phyloP scores from a whole-genome alignment of 2,113 vertebrate genomes.

The Gambusia holbrooki region DNA sequence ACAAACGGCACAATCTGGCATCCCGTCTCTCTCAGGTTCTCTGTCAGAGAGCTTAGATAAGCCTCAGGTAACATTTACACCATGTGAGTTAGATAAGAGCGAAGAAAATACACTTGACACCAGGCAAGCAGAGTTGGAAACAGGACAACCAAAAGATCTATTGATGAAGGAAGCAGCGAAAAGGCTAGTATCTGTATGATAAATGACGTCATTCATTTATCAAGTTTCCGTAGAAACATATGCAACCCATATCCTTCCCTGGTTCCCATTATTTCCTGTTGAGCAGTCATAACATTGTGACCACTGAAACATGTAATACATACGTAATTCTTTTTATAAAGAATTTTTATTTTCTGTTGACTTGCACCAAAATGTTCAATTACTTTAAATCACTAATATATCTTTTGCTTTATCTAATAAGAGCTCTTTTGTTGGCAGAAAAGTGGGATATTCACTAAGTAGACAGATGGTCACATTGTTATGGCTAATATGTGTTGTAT shows the following conservation, averaged over 20 bases:
- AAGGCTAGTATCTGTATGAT: constrained; percentile 95
- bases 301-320: not conserved
- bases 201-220: constrained; percentile 87
- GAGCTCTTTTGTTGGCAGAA: not conserved
- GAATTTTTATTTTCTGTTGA: not conserved
- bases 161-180: constrained; percentile 71
- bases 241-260: not conserved
- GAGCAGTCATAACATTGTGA: not conserved
- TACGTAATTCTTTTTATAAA: not conserved
- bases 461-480: not conserved
- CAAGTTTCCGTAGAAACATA: constrained; percentile 65
- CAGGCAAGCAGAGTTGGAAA: constrained; percentile 32
- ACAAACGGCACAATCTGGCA: constrained; percentile 47
- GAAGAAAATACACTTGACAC: constrained; percentile 31
- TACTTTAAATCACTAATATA: not conserved
- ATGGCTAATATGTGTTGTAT: not conserved
- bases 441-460: not conserved
- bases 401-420: not conserved
- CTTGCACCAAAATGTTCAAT: not conserved
- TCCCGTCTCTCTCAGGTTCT: constrained; percentile 34
- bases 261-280: not conserved
- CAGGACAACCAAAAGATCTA: constrained; percentile 62
- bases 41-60: constrained; percentile 47
- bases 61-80: constrained; percentile 49
- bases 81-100: constrained; percentile 48